Percentiles rank a stretch among this genome's conserved stretches.
Conservation (phyloP, 1,140 invertebrate genomes). For the Sitophilus oryzae region DNA sequence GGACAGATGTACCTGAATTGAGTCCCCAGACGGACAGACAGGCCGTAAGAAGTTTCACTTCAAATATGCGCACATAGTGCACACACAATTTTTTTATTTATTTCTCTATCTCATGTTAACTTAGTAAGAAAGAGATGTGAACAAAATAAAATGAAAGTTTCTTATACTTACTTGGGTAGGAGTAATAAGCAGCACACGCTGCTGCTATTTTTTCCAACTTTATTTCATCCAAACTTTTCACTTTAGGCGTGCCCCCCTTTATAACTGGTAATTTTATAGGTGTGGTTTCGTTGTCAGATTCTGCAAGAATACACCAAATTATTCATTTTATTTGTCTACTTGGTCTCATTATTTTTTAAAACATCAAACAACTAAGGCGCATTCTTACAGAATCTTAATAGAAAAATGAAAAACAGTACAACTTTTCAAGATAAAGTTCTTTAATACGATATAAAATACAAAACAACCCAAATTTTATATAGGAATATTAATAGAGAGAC, state of each 20-base stretch:
- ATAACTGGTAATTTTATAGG: slow-evolving; percentile 55
- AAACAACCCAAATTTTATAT: neutral
- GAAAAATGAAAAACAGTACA: slow-evolving; percentile 26
- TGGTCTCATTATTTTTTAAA: slow-evolving; percentile 4
- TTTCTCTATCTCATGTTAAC: too few relatives aligned
- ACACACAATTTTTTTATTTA: too few relatives aligned
- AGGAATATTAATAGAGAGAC: neutral
- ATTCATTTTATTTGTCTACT: slow-evolving; percentile 6
- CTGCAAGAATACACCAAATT: slow-evolving; percentile 60
- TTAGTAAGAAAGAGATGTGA: too few relatives aligned
- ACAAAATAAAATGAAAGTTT: too few relatives aligned
- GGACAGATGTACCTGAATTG: too few relatives aligned
- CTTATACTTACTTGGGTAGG: slow-evolving; percentile 45
- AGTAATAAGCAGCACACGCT: slow-evolving; percentile 60
- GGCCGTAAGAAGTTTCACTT: too few relatives aligned
- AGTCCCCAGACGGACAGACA: too few relatives aligned
- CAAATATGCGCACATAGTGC: too few relatives aligned
- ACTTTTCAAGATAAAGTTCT: slow-evolving; percentile 14
- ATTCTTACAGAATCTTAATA: slow-evolving; percentile 35
- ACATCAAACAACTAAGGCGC: slow-evolving; percentile 26
- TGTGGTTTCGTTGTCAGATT: slow-evolving; percentile 63
- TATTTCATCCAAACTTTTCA: slow-evolving; percentile 61
- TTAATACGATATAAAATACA: slow-evolving; percentile 20
- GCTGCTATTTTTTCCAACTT: slow-evolving; percentile 62
- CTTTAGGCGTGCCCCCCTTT: slow-evolving; percentile 42